Evolutionary conservation across 2,888 invertebrate species (phyloP).

Genomic region (Drosophila gaucha): DNA sequence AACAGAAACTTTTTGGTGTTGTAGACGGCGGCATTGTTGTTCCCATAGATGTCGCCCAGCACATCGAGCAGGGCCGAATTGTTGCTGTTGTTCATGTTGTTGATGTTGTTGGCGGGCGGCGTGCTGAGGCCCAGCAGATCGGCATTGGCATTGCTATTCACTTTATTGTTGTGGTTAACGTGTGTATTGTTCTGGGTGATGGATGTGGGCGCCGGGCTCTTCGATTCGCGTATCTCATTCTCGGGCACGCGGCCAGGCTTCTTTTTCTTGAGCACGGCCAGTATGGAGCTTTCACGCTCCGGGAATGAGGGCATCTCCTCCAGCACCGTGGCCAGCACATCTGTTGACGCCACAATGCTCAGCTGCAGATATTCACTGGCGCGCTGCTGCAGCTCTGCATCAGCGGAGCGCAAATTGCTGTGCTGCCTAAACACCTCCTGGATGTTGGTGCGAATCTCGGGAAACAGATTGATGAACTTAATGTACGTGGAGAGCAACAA

Average conservation of each 20-base stretch:
- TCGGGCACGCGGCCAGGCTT: conserved; percentile 98
- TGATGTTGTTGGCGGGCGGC: conserved; percentile 90
- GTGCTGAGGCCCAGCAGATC: conserved; percentile 95
- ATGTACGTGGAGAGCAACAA: conserved; percentile 98
- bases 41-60: conserved; percentile 93
- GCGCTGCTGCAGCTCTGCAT: conserved; percentile 99
- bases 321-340: conserved; percentile 98
- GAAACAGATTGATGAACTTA: conserved; percentile 99
- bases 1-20: conserved; percentile 97
- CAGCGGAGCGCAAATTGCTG: conserved; percentile 98
- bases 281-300: conserved; percentile 98
- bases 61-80: conserved; percentile 93
- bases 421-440: conserved; percentile 97
- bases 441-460: conserved; percentile 97
- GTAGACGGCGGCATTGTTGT: conserved; percentile 88
- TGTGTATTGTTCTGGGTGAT: conserved; percentile 83
- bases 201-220: conserved; percentile 88
- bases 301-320: conserved; percentile 99
- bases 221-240: conserved; percentile 92
- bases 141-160: conserved; percentile 87
- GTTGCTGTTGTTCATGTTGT: conserved; percentile 86
- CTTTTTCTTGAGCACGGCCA: conserved; percentile 99
- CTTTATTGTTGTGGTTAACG: conserved; percentile 85
- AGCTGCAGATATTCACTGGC: conserved; percentile 99
- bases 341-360: conserved; percentile 97